Percentiles rank a stretch among this genome's conserved stretches.
Conservation (phyloP, 92 coral and sea anemone genomes). For the Umimayanthus kanabou region DNA sequence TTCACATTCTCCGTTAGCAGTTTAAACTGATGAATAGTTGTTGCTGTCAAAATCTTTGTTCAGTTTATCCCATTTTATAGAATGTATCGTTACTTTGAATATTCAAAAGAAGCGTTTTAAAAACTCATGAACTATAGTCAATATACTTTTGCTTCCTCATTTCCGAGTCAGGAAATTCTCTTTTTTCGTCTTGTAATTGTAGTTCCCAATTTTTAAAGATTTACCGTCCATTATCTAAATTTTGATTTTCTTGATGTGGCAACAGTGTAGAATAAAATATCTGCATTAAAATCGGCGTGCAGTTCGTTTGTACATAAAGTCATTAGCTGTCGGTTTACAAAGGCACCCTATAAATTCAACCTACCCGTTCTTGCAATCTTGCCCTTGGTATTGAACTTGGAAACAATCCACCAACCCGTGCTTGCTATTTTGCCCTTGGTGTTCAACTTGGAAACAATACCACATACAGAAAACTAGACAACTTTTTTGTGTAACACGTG, state of each 20-base stretch:
- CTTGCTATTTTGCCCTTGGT: neutral
- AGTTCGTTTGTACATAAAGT: neutral
- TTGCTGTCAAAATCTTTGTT: slow-evolving; percentile 23
- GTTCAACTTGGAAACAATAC: slow-evolving; percentile 20
- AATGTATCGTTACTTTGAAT: slow-evolving; percentile 17
- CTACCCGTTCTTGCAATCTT: slow-evolving; percentile 8
- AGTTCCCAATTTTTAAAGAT: neutral
- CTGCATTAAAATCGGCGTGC: neutral
- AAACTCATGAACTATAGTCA: neutral
- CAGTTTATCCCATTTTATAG: slow-evolving; percentile 24
- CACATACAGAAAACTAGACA: slow-evolving; percentile 9
- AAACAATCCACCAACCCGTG: slow-evolving; percentile 1
- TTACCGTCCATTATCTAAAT: neutral
- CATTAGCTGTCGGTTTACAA: slow-evolving; percentile 4
- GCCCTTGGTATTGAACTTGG: neutral
- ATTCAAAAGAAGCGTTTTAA: slow-evolving; percentile 1
- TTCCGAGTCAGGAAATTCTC: slow-evolving; percentile 8
- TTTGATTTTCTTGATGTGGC: neutral
- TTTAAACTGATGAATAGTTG: slow-evolving; percentile 3
- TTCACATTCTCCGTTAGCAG: slow-evolving; percentile 1
- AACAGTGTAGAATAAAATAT: neutral
- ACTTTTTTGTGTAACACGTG: slow-evolving; percentile 36
- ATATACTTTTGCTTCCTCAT: neutral
- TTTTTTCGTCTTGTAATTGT: neutral
- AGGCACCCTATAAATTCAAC: neutral